These are phyloP conservation scores for Junonia oenone DNA, from an alignment of 2,888 invertebrate species.

Conservation along the genomic window DNA sequence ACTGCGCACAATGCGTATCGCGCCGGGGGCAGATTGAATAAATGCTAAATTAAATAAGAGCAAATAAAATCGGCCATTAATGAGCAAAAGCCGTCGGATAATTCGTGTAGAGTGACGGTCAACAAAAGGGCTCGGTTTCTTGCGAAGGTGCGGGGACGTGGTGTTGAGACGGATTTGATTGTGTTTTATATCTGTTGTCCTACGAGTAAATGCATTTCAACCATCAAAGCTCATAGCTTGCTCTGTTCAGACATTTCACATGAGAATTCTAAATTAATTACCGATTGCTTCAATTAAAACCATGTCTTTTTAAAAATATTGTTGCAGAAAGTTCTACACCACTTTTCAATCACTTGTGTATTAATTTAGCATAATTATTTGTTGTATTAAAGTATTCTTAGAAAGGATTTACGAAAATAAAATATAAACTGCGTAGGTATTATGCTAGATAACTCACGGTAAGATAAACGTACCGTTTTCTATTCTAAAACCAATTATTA, in stretches of 20 bases:
- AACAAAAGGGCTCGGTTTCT: constrained; percentile 48
- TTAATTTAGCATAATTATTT: too few relatives aligned
- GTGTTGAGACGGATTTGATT: constrained; percentile 48
- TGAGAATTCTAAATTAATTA: too few relatives aligned
- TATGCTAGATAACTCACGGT: not conserved
- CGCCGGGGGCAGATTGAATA: constrained; percentile 74
- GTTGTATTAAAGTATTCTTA: too few relatives aligned
- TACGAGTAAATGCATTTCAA: not conserved
- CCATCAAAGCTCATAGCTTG: not conserved
- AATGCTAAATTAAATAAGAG: constrained; percentile 79
- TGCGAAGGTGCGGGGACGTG: constrained; percentile 42
- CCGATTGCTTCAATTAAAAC: too few relatives aligned
- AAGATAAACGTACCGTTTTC: constrained; percentile 62
- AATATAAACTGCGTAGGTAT: not conserved
- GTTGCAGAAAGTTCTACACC: too few relatives aligned
- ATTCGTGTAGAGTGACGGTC: constrained; percentile 61
- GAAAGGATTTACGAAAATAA: too few relatives aligned
- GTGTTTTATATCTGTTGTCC: constrained; percentile 46
- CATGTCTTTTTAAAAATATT: too few relatives aligned
- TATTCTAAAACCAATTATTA: constrained; percentile 77
- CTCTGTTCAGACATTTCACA: not conserved
- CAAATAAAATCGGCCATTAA: constrained; percentile 74
- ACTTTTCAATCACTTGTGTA: too few relatives aligned
- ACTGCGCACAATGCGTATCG: constrained; percentile 54
- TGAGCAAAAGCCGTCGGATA: constrained; percentile 65